phyloP scores from a whole-genome alignment of 1,140 invertebrate species.

The Latrodectus geometricus region DNA sequence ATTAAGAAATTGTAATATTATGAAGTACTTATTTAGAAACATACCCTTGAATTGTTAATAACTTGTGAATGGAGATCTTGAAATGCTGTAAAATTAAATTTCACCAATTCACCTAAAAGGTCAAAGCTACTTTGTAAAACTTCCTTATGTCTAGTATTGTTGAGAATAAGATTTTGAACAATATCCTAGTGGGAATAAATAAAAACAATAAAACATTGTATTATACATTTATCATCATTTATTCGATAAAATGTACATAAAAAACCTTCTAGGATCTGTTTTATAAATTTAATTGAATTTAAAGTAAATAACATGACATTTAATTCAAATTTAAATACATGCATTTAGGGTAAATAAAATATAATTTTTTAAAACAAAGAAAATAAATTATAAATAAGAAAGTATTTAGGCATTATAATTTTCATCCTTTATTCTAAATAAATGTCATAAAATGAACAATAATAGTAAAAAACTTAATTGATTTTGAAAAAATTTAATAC shows the following conservation, averaged over 20 bases:
- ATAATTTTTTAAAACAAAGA: no score
- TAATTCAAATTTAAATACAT: no score
- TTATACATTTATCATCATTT: not conserved
- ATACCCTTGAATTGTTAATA: conserved; percentile 67
- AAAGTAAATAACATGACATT: no score
- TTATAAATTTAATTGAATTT: no score
- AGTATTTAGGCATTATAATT: no score
- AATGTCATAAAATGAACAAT: no score
- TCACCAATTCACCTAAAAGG: conserved; percentile 71
- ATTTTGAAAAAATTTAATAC: no score
- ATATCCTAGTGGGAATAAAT: conserved; percentile 67
- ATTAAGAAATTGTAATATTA: not conserved
- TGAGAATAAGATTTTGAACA: conserved; percentile 68
- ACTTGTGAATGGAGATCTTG: conserved; percentile 69
- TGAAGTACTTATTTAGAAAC: conserved; percentile 1
- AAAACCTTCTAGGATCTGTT: not conserved
- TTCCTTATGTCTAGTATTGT: conserved; percentile 70
- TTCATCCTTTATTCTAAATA: no score
- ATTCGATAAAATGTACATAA: not conserved
- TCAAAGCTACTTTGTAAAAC: conserved; percentile 72
- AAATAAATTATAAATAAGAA: no score
- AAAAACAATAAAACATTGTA: not conserved
- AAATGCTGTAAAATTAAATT: conserved; percentile 72
- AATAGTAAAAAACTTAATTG: no score
- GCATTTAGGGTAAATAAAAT: no score